These are phyloP conservation scores for Lamproptera curius DNA, from an alignment of 2,888 invertebrate genomes.

Conservation along the genomic window DNA sequence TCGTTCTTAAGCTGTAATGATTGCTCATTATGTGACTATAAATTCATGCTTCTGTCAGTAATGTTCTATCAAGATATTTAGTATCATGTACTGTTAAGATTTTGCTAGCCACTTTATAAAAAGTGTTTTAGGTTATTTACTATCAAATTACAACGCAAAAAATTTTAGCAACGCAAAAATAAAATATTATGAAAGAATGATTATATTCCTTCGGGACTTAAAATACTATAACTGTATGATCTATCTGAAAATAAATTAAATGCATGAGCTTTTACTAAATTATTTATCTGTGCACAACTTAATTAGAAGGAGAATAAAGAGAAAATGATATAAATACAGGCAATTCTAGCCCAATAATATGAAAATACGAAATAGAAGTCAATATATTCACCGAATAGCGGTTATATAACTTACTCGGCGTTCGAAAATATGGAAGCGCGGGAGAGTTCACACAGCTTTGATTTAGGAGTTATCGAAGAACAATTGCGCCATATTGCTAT, in stretches of 20 bases:
- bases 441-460: conserved; percentile 65
- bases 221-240: no score
- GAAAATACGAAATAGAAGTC: conserved; percentile 72
- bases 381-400: conserved; percentile 75
- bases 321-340: conserved; percentile 25
- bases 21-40: no score
- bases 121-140: no score
- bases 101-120: background rate
- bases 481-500: conserved; percentile 34
- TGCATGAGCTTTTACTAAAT: no score
- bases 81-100: background rate
- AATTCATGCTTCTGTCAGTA: no score
- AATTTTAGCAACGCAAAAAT: no score
- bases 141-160: no score
- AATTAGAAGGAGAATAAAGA: background rate
- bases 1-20: background rate
- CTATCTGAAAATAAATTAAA: no score
- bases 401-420: conserved; percentile 72
- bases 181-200: no score
- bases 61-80: background rate
- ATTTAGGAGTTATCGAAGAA: conserved; percentile 53
- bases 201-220: no score
- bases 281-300: no score
- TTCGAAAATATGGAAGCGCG: conserved; percentile 72
- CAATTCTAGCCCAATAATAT: conserved; percentile 62